Evolutionary conservation across 2,113 vertebrate genomes (phyloP).

Genomic region (Pluvialis apricaria): DNA sequence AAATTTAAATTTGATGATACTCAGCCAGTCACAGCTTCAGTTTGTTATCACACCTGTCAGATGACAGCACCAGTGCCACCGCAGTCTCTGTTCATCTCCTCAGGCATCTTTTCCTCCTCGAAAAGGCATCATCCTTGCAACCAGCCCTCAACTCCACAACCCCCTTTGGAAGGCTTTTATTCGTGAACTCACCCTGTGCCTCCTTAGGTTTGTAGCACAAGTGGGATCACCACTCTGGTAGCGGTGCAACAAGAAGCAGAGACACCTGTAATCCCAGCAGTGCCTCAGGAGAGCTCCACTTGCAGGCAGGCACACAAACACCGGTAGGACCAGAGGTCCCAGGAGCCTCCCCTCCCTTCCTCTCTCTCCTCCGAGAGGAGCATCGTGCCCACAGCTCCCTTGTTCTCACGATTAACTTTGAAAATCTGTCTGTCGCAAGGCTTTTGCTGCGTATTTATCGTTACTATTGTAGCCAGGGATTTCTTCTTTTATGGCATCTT

Average conservation of each 20-base stretch:
- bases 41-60: not conserved
- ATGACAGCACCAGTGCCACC: not conserved
- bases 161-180: not conserved
- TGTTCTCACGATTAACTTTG: not conserved
- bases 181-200: not conserved
- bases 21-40: not conserved
- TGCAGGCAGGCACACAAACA: not conserved
- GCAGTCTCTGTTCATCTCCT: not conserved
- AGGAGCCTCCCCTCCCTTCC: not conserved
- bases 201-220: not conserved
- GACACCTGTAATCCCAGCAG: fast-evolving
- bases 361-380: not conserved
- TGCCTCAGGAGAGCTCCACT: not conserved
- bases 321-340: not conserved
- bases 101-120: not conserved
- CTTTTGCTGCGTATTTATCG: not conserved
- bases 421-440: not conserved
- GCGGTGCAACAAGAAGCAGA: not conserved
- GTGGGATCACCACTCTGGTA: not conserved
- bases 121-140: not conserved
- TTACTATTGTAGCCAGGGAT: not conserved
- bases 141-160: not conserved
- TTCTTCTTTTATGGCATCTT: not conserved
- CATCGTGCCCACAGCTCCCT: not conserved
- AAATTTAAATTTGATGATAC: not conserved